Percentiles rank a stretch among this genome's conserved stretches.
These are phyloP conservation scores for Volucella bombylans DNA, from an alignment of 2,888 invertebrate species.

Conservation along the genomic window DNA sequence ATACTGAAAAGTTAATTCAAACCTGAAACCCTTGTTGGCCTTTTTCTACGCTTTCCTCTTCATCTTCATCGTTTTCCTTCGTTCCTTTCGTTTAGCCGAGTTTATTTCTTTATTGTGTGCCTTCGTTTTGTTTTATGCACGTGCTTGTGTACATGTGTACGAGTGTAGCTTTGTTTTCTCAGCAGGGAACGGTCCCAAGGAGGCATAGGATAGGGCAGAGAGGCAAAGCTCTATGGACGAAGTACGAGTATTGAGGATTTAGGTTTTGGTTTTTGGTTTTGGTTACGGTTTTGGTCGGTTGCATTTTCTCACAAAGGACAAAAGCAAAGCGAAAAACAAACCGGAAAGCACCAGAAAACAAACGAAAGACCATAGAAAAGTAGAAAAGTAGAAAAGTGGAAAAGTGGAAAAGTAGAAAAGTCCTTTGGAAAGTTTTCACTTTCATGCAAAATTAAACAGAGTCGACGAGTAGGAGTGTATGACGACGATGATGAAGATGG, in stretches of 20 bases:
- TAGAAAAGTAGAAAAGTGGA: conserved; percentile 32
- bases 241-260: conserved; percentile 38
- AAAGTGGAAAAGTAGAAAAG: conserved; percentile 27
- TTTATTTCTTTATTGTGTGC: conserved; percentile 5
- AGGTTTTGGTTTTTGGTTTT: conserved; percentile 53
- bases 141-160: background rate
- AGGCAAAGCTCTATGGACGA: conserved; percentile 9
- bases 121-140: conserved; percentile 4
- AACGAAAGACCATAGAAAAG: conserved; percentile 34
- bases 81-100: conserved; percentile 36
- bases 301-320: conserved; percentile 58
- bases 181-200: conserved; percentile 8
- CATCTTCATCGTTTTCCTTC: conserved; percentile 35
- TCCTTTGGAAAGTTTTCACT: conserved; percentile 74
- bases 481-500: background rate
- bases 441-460: conserved; percentile 74
- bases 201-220: background rate
- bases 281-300: too few relatives aligned
- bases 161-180: conserved; percentile 40
- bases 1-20: background rate
- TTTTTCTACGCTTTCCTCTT: conserved; percentile 23
- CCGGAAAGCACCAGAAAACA: conserved; percentile 12
- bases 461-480: conserved; percentile 25
- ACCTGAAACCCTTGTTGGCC: conserved; percentile 39
- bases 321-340: conserved; percentile 44